Conservation (phyloP, 2,888 invertebrate species). For the Chrysolina haemoptera region DNA sequence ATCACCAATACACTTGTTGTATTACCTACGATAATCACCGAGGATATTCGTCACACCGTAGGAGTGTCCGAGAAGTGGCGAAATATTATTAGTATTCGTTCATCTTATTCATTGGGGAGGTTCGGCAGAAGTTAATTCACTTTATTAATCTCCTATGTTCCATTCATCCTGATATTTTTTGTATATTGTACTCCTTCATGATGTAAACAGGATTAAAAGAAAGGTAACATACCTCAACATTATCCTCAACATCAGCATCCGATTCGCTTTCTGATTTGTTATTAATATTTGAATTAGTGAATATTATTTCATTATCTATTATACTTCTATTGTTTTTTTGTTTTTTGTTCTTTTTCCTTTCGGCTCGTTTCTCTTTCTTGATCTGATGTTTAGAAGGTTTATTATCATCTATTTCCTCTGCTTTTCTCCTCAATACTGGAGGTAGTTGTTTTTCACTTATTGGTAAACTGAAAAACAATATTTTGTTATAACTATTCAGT, state of each 20-base stretch:
- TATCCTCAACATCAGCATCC: constrained; percentile 88
- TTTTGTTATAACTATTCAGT: background rate
- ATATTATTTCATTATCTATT: constrained; percentile 9
- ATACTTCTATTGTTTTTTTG: constrained; percentile 65
- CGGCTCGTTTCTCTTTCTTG: constrained; percentile 77
- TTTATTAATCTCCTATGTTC: too few relatives aligned
- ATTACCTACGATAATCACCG: too few relatives aligned
- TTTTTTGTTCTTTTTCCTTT: constrained; percentile 73
- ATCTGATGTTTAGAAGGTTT: constrained; percentile 78
- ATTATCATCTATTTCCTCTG: constrained; percentile 70
- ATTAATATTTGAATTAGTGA: constrained; percentile 15
- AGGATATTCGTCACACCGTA: too few relatives aligned
- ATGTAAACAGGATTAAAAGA: background rate
- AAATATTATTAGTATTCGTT: too few relatives aligned
- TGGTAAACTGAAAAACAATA: constrained; percentile 79
- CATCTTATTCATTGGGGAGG: too few relatives aligned
- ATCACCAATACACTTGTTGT: too few relatives aligned
- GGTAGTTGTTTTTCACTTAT: constrained; percentile 85
- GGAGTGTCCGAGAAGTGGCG: too few relatives aligned
- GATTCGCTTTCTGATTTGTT: constrained; percentile 79
- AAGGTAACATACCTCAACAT: constrained; percentile 72
- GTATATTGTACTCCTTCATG: too few relatives aligned
- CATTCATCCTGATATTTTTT: too few relatives aligned
- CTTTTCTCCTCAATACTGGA: constrained; percentile 73
- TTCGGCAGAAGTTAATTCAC: too few relatives aligned